These are phyloP conservation scores for Camponotus pennsylvanicus DNA, from an alignment of 1,140 invertebrate species.

Conservation along the genomic window DNA sequence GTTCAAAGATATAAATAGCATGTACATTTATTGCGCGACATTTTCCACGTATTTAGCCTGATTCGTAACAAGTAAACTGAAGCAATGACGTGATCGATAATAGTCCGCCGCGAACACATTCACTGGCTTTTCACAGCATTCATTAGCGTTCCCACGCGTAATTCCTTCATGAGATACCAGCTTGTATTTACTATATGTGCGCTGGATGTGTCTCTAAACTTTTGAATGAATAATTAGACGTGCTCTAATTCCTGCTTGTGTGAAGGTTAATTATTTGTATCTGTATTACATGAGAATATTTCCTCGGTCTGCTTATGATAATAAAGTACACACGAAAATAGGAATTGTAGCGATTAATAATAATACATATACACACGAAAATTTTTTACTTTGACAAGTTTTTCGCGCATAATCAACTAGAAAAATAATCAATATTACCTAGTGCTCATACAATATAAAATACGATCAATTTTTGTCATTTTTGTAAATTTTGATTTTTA, in stretches of 20 bases:
- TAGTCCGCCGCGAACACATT: neutral
- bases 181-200: conserved; percentile 17
- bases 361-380: neutral
- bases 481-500: neutral
- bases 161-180: conserved; percentile 15
- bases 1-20: neutral
- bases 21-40: neutral
- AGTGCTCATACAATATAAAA: neutral
- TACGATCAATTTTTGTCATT: neutral
- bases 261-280: conserved; percentile 41
- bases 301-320: neutral
- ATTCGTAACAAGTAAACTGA: conserved; percentile 20
- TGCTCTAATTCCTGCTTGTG: conserved; percentile 26
- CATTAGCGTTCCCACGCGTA: conserved; percentile 37
- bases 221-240: conserved; percentile 41
- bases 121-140: neutral
- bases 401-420: neutral
- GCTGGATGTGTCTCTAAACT: conserved; percentile 11
- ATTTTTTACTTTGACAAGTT: neutral
- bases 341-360: neutral
- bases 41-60: neutral
- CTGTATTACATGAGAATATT: neutral
- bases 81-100: conserved; percentile 34
- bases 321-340: neutral
- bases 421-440: neutral